phyloP scores from a whole-genome alignment of 2,113 vertebrate genomes.

The Cyprinodon variegatus region DNA sequence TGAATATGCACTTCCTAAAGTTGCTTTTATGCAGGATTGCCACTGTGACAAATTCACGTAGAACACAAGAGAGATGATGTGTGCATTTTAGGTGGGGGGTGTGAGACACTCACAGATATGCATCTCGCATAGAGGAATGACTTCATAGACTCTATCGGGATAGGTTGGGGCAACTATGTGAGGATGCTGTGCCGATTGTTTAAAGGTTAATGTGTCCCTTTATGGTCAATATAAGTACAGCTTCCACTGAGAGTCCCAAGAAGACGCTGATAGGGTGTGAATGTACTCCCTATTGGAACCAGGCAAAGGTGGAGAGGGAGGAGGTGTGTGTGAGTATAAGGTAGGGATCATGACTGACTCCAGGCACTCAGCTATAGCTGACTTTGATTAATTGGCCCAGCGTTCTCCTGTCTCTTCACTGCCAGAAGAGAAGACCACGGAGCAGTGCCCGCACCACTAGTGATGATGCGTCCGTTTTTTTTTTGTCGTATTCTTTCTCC shows the following conservation, averaged over 20 bases:
- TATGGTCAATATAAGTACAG: constrained; percentile 33
- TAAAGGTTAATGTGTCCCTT: constrained; percentile 40
- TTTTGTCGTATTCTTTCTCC: constrained; percentile 27
- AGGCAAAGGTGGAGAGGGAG: constrained; percentile 5
- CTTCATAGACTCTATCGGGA: constrained; percentile 82
- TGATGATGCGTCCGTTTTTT: constrained; percentile 57
- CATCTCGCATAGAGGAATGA: constrained; percentile 91
- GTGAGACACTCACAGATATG: constrained; percentile 88
- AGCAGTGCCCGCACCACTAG: constrained; percentile 61
- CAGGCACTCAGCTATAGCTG: constrained; percentile 95
- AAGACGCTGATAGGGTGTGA: not conserved
- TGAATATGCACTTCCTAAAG: constrained; percentile 82
- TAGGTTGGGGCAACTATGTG: not conserved
- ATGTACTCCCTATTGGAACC: constrained; percentile 1
- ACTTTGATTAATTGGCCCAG: constrained; percentile 99
- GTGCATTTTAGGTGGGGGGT: constrained; percentile 89
- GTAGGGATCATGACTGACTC: constrained; percentile 92
- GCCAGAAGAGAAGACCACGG: constrained; percentile 87
- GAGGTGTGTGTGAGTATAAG: constrained; percentile 37
- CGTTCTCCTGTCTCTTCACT: constrained; percentile 89
- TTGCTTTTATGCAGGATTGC: constrained; percentile 88
- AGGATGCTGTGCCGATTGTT: constrained; percentile 32
- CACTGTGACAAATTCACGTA: constrained; percentile 94
- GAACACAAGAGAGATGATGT: constrained; percentile 92
- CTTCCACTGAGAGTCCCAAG: not conserved